A percentile compares a stretch with the other conserved stretches of the same genome.
phyloP scores from a whole-genome alignment of 92 coral and sea anemone genomes.

The Porites divaricata region DNA sequence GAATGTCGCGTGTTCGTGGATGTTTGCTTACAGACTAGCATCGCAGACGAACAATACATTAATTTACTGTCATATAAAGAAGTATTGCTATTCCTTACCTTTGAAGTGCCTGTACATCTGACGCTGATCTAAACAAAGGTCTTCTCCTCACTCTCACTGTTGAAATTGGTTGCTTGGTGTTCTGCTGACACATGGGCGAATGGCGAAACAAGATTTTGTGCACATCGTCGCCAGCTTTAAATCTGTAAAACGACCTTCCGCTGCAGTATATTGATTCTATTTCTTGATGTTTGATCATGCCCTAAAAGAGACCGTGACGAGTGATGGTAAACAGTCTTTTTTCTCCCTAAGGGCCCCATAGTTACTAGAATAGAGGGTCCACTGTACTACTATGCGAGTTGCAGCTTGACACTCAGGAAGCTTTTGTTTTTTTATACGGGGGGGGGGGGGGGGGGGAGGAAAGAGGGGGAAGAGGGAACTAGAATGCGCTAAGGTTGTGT shows the following conservation, averaged over 20 bases:
- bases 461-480: too few relatives aligned
- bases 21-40: too few relatives aligned
- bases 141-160: conserved; percentile 60
- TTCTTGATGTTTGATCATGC: conserved; percentile 12
- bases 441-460: too few relatives aligned
- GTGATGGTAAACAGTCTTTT: background rate
- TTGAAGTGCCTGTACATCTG: conserved; percentile 38
- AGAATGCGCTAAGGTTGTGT: too few relatives aligned
- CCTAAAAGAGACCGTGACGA: background rate
- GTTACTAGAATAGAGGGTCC: too few relatives aligned
- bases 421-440: too few relatives aligned
- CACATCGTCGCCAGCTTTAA: conserved; percentile 19
- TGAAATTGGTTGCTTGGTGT: conserved; percentile 26
- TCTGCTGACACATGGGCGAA: conserved; percentile 66
- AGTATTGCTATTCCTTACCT: conserved; percentile 22
- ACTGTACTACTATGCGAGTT: too few relatives aligned
- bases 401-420: too few relatives aligned
- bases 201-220: conserved; percentile 55
- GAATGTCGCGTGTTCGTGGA: too few relatives aligned
- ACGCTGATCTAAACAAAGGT: conserved; percentile 55
- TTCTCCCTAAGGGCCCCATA: too few relatives aligned
- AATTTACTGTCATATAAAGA: too few relatives aligned
- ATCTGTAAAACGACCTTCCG: conserved; percentile 42
- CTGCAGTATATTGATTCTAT: conserved; percentile 55
- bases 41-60: too few relatives aligned